Base-by-base conservation (phyloP, 1,140 invertebrate genomes). In the Lerema accius region DNA sequence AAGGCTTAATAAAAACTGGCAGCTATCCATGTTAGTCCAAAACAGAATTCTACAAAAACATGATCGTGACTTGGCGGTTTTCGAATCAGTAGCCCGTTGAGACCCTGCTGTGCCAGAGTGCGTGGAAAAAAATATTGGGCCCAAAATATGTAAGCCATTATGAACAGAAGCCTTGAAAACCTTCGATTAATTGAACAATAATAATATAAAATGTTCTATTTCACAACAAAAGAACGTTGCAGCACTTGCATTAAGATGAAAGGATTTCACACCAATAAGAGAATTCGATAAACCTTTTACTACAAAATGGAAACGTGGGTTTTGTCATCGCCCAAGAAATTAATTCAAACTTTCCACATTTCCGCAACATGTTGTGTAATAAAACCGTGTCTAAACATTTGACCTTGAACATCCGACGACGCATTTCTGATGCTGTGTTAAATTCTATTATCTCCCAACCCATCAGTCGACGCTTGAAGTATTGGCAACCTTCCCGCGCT, bases 401-500 rank as follows among this genome's bases (percentile, higher is more conserved):
- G 48, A 37, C 49, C 49, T 51, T 32, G 26, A 56, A n/a, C 40
- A 43, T 16, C 23, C 13, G n/a, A 45, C 37, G 23, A 45, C 37
- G 23, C 26, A 56, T 45, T 53, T 35, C 23, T 45, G 10, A 58
- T 19, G 53, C 42, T 17, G 49, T 35, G 16, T 42, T 19, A 42
- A 58, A 17, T n/a, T 16, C 55, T 49, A 60, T 49, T 48, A 60
- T 23, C 45, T 16, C 56, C 43, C 56, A 23, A 37, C 43, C 17
- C 56, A 19, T 48, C 56, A 35, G 6, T 11, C 48, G 43, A 60
- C 56, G 43, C 28, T 10, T 5, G 15, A 49, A 39, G 15, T 28
- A 51, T 59, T 59, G 56, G 56, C 56, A 59, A 59, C 28, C 43
- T 37, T 59, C 56, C 56, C 56, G 43, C 43, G 9, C 17, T n/a